These are phyloP conservation scores for Orcinus orca DNA, from an alignment of 2,113 vertebrate genomes.

Conservation along the genomic window DNA sequence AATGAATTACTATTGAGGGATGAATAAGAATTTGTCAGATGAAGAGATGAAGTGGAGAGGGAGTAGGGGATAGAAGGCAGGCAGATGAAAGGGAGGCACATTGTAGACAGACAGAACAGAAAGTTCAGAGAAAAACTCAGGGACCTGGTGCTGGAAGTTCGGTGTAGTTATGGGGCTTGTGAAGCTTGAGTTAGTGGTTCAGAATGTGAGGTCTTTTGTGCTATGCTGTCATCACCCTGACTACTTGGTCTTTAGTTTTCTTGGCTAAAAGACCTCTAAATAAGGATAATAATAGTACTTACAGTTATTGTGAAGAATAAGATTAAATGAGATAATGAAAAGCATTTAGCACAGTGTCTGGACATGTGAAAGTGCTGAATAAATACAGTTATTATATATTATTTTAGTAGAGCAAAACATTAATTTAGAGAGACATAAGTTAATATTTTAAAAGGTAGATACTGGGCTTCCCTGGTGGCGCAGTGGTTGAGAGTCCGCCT, in stretches of 20 bases:
- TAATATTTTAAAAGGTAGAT: constrained; percentile 14
- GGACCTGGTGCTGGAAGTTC: background rate
- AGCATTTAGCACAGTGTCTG: background rate
- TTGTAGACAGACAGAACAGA: background rate
- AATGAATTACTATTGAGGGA: background rate
- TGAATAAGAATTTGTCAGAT: constrained; percentile 3
- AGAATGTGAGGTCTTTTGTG: background rate
- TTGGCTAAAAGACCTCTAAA: background rate
- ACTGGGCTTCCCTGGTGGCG: background rate
- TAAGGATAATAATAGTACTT: background rate
- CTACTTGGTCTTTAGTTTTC: constrained; percentile 4
- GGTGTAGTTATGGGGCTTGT: background rate
- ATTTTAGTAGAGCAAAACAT: background rate
- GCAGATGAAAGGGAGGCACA: background rate
- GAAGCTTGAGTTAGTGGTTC: background rate
- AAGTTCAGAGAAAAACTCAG: background rate
- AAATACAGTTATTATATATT: background rate
- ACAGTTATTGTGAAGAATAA: background rate
- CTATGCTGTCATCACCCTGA: background rate
- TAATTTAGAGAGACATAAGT: background rate
- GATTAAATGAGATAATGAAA: background rate
- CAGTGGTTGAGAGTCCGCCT: no score
- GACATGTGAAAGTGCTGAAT: background rate
- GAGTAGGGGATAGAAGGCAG: background rate
- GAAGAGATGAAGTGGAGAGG: background rate